These are phyloP conservation scores for Catocala sponsa DNA, from an alignment of 2,888 invertebrate genomes.

Conservation along the genomic window DNA sequence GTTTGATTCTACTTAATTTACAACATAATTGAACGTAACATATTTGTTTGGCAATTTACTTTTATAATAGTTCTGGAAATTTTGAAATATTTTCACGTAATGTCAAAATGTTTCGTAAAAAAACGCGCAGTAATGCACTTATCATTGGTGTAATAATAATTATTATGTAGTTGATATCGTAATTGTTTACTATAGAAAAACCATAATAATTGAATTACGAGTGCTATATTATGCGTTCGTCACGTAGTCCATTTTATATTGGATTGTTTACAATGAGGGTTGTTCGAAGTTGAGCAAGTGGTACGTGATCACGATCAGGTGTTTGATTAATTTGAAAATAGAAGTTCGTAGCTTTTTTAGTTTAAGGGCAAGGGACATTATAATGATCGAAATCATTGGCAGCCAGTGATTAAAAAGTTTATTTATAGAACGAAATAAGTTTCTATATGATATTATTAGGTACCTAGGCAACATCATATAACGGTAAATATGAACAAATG, in stretches of 20 bases:
- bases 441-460: too few relatives aligned
- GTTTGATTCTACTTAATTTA: too few relatives aligned
- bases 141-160: constrained; percentile 20
- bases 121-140: constrained; percentile 8
- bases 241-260: constrained; percentile 38
- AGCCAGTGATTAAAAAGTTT: too few relatives aligned
- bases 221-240: constrained; percentile 16
- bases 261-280: constrained; percentile 28
- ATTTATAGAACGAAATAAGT: too few relatives aligned
- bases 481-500: too few relatives aligned
- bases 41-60: not conserved
- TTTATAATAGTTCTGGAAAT: constrained; percentile 7
- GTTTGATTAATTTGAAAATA: constrained; percentile 29
- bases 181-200: constrained; percentile 33
- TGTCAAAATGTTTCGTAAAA: not conserved
- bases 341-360: constrained; percentile 26
- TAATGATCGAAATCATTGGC: too few relatives aligned
- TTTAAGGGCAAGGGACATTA: constrained; percentile 23
- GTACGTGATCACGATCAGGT: constrained; percentile 39
- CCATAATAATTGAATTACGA: constrained; percentile 17
- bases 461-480: too few relatives aligned
- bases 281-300: constrained; percentile 31
- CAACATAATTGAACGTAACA: too few relatives aligned
- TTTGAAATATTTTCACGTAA: not conserved
- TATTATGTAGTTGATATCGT: constrained; percentile 15